phyloP scores from a whole-genome alignment of 2,888 invertebrate species.

The Diaprepes abbreviatus region DNA sequence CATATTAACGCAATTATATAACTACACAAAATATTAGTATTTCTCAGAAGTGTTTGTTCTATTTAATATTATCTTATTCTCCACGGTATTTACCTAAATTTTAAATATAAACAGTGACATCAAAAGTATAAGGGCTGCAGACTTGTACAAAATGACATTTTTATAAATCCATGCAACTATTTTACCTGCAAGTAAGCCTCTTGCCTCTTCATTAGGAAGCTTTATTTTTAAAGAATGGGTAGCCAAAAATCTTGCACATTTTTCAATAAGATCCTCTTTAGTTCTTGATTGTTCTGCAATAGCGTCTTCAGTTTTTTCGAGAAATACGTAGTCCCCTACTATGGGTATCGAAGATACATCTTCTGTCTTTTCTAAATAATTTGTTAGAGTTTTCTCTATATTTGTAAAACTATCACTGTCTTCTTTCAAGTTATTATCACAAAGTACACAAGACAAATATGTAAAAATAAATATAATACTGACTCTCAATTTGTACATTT shows the following conservation, averaged over 20 bases:
- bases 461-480: slow-evolving; percentile 37
- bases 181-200: slow-evolving; percentile 56
- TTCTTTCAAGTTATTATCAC: slow-evolving; percentile 20
- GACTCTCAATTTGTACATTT: slow-evolving; percentile 28
- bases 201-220: slow-evolving; percentile 64
- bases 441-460: slow-evolving; percentile 9
- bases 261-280: slow-evolving; percentile 67
- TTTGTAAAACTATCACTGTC: slow-evolving; percentile 61
- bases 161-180: slow-evolving; percentile 33
- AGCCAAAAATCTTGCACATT: slow-evolving; percentile 68
- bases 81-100: slow-evolving; percentile 25
- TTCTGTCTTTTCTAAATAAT: slow-evolving; percentile 68
- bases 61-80: too few relatives aligned
- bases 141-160: slow-evolving; percentile 37
- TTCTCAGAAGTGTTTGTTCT: too few relatives aligned
- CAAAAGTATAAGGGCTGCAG: slow-evolving; percentile 22
- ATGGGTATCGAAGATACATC: slow-evolving; percentile 65
- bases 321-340: slow-evolving; percentile 64
- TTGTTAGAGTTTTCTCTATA: slow-evolving; percentile 67
- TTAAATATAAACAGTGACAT: slow-evolving; percentile 17
- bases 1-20: too few relatives aligned
- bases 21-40: too few relatives aligned
- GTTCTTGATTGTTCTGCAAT: slow-evolving; percentile 52
- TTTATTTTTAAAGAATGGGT: slow-evolving; percentile 69
- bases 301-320: slow-evolving; percentile 64